Evolutionary conservation across 2,113 vertebrate genomes (phyloP).

Genomic region (Corythaeola cristata): DNA sequence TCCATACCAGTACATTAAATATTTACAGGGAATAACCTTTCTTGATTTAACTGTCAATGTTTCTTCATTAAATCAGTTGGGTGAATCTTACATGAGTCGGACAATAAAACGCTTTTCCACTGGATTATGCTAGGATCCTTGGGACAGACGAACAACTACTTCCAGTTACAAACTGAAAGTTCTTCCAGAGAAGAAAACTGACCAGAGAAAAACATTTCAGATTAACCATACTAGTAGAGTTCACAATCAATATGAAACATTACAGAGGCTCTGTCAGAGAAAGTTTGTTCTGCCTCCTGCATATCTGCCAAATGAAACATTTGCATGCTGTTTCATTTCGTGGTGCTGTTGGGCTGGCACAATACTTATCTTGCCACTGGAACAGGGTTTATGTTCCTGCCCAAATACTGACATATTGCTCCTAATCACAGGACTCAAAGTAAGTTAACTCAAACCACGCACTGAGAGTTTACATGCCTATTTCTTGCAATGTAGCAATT

Average conservation of each 20-base stretch:
- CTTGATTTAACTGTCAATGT: not conserved
- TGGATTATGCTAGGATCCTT: constrained; percentile 45
- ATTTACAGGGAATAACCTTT: not conserved
- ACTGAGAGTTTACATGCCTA: not conserved
- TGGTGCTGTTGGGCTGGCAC: not conserved
- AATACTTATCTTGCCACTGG: not conserved
- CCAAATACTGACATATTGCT: not conserved
- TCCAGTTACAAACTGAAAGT: constrained; percentile 37
- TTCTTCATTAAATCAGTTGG: constrained; percentile 3
- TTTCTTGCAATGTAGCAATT: not conserved
- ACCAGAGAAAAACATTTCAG: constrained; percentile 54
- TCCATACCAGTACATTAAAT: not conserved
- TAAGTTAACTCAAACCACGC: not conserved
- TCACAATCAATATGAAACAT: constrained; percentile 2
- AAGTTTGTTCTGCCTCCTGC: not conserved
- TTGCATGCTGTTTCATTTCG: not conserved
- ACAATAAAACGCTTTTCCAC: constrained; percentile 53
- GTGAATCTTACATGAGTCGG: constrained; percentile 20
- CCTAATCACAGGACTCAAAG: not conserved
- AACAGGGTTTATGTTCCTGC: not conserved
- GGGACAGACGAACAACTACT: constrained; percentile 24
- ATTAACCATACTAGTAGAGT: constrained; percentile 14
- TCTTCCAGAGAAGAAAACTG: constrained; percentile 55
- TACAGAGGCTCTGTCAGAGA: not conserved
- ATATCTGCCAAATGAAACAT: not conserved